Base-by-base conservation (phyloP, 2,797 vertebrate genomes). In the Sparidentex hasta region DNA sequence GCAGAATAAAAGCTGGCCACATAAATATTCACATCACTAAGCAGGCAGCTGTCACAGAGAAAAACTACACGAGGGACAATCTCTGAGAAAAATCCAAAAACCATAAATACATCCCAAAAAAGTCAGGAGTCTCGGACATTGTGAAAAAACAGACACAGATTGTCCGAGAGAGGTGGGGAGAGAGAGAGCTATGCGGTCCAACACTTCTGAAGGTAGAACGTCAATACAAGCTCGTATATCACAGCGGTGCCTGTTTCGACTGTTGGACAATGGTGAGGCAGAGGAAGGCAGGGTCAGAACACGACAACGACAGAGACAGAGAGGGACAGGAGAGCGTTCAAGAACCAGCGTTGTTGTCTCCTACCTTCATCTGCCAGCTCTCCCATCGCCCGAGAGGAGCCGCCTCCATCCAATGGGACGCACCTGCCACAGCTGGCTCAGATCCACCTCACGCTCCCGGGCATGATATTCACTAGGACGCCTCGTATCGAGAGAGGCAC, bases 311-410 rank as follows among this genome's bases (percentile, higher is more conserved):
- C 43, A 82, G 74, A 82, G 74, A 86, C 72, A 89, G 64, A 66
- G 46, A 80, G 62, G 77, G 71, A 92, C 82, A 90, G 80, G 76
- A 87, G 81, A 85, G 85, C 69, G 76, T 83, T 81, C 69, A 80
- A 69, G 64, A 75, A 82, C 57, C 56, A 83, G 8, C 0, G 48
- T 72, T 54, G 61, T 44, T 44, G 25, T 84, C 80, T 89, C 93
- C 90, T 93, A 93, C 90, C 93, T 93, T 91, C 76, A 65, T 74
- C 87, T 76, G 86, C 73, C 82, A 88, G 64, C 73, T 80, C 71
- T 75, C 75, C 74, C 69, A 18, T n/a, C 52, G 74, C 71, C 86
- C 84, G 79, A 81, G 58, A 84, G 82, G 80, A 80, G 81, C 79
- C 82, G 46, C 78, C 71, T 84, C 79, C 81, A 74, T 74, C 82